Evolutionary conservation across 2,797 vertebrate species (phyloP).

Genomic region (Oreonectes daqikongensis): DNA sequence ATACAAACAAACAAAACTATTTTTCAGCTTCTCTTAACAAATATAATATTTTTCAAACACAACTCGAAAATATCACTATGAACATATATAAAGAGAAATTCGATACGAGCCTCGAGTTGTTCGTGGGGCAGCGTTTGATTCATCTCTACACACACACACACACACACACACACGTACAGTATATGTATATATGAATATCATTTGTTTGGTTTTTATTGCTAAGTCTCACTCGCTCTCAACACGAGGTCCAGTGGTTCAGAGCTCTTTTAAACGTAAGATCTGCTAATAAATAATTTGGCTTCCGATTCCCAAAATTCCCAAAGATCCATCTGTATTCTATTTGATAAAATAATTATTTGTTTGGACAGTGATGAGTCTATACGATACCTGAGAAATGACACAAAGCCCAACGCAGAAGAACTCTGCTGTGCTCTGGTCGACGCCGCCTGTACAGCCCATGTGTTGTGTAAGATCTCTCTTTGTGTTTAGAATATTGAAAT

Average conservation of each 20-base stretch:
- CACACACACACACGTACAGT: neutral
- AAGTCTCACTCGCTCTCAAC: slow-evolving; percentile 22
- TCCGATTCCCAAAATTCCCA: slow-evolving; percentile 21
- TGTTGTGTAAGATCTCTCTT: slow-evolving; percentile 33
- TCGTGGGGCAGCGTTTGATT: slow-evolving; percentile 39
- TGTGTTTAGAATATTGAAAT: slow-evolving; percentile 39
- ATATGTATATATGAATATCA: neutral
- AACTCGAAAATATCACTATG: slow-evolving; percentile 47
- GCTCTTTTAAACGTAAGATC: slow-evolving; percentile 18
- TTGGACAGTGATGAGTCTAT: slow-evolving; percentile 58
- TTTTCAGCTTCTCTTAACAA: slow-evolving; percentile 21
- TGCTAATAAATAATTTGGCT: slow-evolving; percentile 52
- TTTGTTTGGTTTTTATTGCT: slow-evolving; percentile 54
- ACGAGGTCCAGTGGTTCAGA: slow-evolving; percentile 54
- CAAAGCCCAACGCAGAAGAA: slow-evolving; percentile 50
- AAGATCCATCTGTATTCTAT: slow-evolving; percentile 31
- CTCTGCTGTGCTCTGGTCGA: slow-evolving; percentile 40
- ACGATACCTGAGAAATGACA: slow-evolving; percentile 61
- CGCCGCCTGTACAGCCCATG: slow-evolving; percentile 28
- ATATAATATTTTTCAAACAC: slow-evolving; percentile 48
- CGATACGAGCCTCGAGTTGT: slow-evolving; percentile 18
- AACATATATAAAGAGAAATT: slow-evolving; percentile 26
- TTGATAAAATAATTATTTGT: slow-evolving; percentile 51
- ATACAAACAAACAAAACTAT: slow-evolving; percentile 9
- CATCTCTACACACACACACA: neutral